These are phyloP conservation scores for Fragum fragum DNA, from an alignment of 2,888 invertebrate species.

Conservation along the genomic window DNA sequence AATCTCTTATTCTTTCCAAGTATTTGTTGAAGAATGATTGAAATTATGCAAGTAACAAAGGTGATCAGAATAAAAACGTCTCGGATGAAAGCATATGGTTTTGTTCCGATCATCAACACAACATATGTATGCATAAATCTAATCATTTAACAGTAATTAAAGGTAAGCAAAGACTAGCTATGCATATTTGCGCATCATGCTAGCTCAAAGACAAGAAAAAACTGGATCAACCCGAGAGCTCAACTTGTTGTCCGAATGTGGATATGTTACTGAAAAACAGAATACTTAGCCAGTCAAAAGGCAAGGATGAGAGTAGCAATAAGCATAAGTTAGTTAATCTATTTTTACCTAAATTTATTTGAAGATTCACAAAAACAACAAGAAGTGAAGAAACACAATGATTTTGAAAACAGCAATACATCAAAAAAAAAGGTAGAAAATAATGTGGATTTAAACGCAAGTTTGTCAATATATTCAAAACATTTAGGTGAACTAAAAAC, in stretches of 20 bases:
- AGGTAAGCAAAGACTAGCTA: not conserved
- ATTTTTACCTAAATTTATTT: too few species aligned
- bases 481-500: not conserved
- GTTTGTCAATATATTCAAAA: too few species aligned
- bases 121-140: not conserved
- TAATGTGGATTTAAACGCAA: too few species aligned
- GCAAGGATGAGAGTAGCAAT: not conserved
- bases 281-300: not conserved
- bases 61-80: not conserved
- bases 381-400: too few species aligned
- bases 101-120: conserved; percentile 3
- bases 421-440: too few species aligned
- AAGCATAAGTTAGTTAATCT: too few species aligned
- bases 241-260: not conserved
- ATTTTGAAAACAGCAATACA: too few species aligned
- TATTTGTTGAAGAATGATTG: conserved; percentile 13
- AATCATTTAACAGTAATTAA: conserved; percentile 14
- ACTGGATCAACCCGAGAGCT: conserved; percentile 4
- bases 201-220: conserved; percentile 5
- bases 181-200: conserved; percentile 7
- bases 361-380: too few species aligned
- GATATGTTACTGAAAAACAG: not conserved
- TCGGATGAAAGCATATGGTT: not conserved
- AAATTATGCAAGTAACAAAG: not conserved
- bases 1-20: not conserved